Evolutionary conservation across 2,797 vertebrate genomes (phyloP), one percentile per base, ranked within the genome.

Genomic region (Anas bernieri): DNA sequence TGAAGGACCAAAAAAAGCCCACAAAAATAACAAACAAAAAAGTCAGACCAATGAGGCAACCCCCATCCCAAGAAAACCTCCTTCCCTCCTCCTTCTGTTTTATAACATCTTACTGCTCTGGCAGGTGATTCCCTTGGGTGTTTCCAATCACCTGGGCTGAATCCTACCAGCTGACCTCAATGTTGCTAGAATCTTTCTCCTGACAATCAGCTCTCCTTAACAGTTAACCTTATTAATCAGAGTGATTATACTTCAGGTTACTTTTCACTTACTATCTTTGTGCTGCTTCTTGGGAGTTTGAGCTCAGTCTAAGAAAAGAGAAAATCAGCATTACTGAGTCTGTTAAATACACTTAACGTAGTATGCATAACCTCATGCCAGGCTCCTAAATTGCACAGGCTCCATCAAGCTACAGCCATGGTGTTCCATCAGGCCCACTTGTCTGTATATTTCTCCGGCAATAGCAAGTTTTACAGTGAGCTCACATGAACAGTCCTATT

Each of bases 111-210:
- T 2, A 26, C 6, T 56, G 28, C 43, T 75, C 50, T 43, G 46
- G 28, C 56, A 70, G 35, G 59, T 74, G 54, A 16, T 31, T 78
- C 23, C 37, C 23, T 17, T 25, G 39, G 39, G 43, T 66, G 7
- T 77, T 86, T 43, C 84, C 33, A 68, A 2, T 72, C 76, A 83
- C 28, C 16, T 9, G 56, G 52, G 56, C n/a, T 80, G 82, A 10
- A 37, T 88, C 63, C 55, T 84, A 39, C 59, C 70, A 74, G 63
- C 41, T 96, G 87, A 74, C 33, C 92, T 79, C 81, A 84, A 10
- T 64, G 21, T 31, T 84, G n/a, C 61, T 67, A 41, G 12, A 79
- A 41, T 8, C 52, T 83, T 77, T 35, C 48, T 86, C 39, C 48
- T 73, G 50, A 66, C 23, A 75, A 23, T 31, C 46, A 68, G 63